Evolutionary conservation across 2,797 vertebrate species (phyloP), one percentile per base, ranked within the genome.

Genomic region (Buphagus erythrorhynchus): DNA sequence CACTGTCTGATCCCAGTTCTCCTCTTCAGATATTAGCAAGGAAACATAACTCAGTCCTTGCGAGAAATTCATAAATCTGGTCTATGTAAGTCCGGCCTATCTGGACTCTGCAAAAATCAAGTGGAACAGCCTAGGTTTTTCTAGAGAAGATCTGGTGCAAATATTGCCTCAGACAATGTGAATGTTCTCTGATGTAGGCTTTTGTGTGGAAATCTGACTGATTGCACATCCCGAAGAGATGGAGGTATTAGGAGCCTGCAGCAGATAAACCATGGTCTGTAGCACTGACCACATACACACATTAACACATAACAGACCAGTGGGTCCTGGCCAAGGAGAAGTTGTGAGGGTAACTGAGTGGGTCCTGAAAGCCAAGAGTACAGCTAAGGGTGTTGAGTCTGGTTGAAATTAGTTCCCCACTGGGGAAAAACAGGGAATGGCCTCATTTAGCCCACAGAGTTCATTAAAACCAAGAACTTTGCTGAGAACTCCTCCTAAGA

Each of bases 1-100:
- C 0, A 0, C 7, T 33, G 45, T 19, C 8, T 40, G 65, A 66
- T 2, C 10, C 13, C 43, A 24, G 4, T 6, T 58, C 28, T 71
- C n/a, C 29, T 82, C 61, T 57, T 61, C 42, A 65, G 63, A 24
- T 15, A 14, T 74, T 4, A 87, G 6, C 19, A 40, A 71, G 66
- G 61, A 77, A 82, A 42, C 6, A 16, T 0, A 61, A 28, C n/a
- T 28, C 12, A 5, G 13, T 68, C 19, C 20, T 62, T 43, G 69
- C 2, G 28, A 77, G 38, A 46, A 21, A 14, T 35, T 83, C 0
- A 1, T 81, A n/a, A 45, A 36, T 43, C 19, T 51, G 13, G 9
- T 40, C 40, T 10, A 3, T 16, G 6, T 5, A 6, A n/a, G 8
- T 59, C 36, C 4, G 4, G 40, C 10, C 19, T 73, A 40, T 13